phyloP scores from a whole-genome alignment of 2,113 vertebrate species.

The Solea solea region DNA sequence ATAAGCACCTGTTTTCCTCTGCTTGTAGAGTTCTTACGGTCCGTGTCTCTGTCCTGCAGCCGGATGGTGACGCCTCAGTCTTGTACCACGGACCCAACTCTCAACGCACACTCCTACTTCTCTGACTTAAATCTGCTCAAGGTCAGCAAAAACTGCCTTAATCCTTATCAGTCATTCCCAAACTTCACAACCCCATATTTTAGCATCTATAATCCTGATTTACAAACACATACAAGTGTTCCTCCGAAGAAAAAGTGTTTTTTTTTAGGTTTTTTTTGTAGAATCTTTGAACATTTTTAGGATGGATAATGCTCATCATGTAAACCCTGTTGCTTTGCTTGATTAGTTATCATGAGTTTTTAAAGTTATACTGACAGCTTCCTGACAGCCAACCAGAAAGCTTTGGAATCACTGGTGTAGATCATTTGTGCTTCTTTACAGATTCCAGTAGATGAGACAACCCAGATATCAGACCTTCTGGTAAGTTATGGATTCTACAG shows the following conservation, averaged over 20 bases:
- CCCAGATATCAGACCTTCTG: slow-evolving; percentile 54
- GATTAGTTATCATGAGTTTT: no score
- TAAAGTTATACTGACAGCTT: no score
- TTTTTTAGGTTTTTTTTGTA: no score
- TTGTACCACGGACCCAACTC: slow-evolving; percentile 67
- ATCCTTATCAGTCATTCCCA: no score
- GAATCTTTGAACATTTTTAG: no score
- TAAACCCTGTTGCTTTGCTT: no score
- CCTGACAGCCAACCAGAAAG: no score
- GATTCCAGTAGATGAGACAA: slow-evolving; percentile 59
- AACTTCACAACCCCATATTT: no score
- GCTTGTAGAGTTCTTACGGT: slow-evolving; percentile 77
- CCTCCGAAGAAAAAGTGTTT: no score
- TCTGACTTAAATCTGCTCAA: slow-evolving; percentile 69
- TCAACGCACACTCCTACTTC: slow-evolving; percentile 73
- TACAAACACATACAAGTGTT: no score
- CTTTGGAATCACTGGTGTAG: not conserved
- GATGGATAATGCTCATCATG: no score
- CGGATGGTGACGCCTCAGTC: slow-evolving; percentile 67
- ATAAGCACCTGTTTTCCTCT: slow-evolving; percentile 1
- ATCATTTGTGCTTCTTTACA: slow-evolving; percentile 24
- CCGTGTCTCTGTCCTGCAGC: slow-evolving; percentile 70
- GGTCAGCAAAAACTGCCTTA: slow-evolving; percentile 48
- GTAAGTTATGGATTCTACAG: slow-evolving; percentile 50
- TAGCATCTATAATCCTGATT: no score